A percentile compares a stretch with the other conserved stretches of the same genome.
Conservation (phyloP, 2,113 vertebrate species). For the Gymnocephalus cernua region DNA sequence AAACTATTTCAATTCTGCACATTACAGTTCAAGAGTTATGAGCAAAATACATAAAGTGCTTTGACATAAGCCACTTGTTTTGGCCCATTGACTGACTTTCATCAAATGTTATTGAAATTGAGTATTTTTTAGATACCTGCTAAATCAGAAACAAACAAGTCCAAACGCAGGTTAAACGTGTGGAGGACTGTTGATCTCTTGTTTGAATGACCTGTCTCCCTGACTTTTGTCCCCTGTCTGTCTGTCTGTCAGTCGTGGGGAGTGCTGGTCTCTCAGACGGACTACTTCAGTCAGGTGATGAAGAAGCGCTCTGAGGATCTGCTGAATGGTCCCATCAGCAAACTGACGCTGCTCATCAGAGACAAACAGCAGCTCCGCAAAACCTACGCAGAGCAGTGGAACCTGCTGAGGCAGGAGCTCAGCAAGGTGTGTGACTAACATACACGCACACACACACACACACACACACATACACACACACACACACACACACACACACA, state of each 20-base stretch:
- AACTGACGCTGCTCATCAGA: conserved; percentile 91
- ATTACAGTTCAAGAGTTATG: background rate
- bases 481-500: conserved; percentile 5
- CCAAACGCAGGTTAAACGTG: background rate
- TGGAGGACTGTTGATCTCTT: background rate
- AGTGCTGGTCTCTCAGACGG: conserved; percentile 89
- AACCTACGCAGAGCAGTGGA: conserved; percentile 91
- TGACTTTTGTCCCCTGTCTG: background rate
- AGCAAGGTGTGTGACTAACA: conserved; percentile 59
- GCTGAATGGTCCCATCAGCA: conserved; percentile 90
- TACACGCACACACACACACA: background rate
- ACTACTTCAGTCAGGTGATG: conserved; percentile 90
- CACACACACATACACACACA: conserved; percentile 13
- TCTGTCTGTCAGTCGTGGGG: conserved; percentile 89
- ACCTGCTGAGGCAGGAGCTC: conserved; percentile 90
- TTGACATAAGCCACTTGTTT: background rate
- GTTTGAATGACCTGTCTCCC: background rate
- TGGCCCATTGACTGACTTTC: background rate
- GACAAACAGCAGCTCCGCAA: conserved; percentile 96
- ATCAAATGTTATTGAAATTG: background rate
- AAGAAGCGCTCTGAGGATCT: conserved; percentile 91
- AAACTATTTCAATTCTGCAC: background rate
- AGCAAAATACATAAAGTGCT: too few species aligned
- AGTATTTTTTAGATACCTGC: too few species aligned
- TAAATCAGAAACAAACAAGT: background rate